Percentiles rank a stretch among this genome's conserved stretches.
Evolutionary conservation across 2,888 invertebrate species (phyloP).

Genomic region (Digitonthophagus gazella): DNA sequence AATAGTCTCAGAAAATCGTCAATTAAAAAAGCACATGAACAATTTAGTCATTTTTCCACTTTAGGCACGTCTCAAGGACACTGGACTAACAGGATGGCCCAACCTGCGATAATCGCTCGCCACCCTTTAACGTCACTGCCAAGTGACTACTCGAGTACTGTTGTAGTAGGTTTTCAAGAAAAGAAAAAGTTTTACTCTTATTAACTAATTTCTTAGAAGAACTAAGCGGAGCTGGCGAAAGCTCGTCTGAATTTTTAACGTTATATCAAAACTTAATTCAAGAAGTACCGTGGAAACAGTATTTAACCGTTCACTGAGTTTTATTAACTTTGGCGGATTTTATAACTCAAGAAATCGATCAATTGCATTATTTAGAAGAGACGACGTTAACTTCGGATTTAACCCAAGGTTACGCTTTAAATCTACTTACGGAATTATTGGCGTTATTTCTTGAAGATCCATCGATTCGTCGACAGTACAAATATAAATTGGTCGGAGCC

Average conservation of each 20-base stretch:
- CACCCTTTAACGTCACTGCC: too few species aligned
- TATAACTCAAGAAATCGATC: conserved; percentile 84
- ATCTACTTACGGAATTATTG: conserved; percentile 65
- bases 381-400: conserved; percentile 91
- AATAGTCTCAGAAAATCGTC: too few species aligned
- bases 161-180: conserved; percentile 66
- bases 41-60: too few species aligned
- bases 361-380: conserved; percentile 85
- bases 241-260: conserved; percentile 85
- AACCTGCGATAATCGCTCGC: too few species aligned
- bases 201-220: conserved; percentile 86
- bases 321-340: conserved; percentile 80
- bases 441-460: conserved; percentile 85
- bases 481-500: conserved; percentile 82
- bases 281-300: conserved; percentile 90
- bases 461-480: conserved; percentile 85
- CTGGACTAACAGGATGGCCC: too few species aligned
- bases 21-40: too few species aligned
- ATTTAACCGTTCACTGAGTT: conserved; percentile 84
- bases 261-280: conserved; percentile 83
- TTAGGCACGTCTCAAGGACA: too few species aligned
- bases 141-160: conserved; percentile 83
- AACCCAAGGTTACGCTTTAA: conserved; percentile 88
- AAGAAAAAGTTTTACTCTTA: conserved; percentile 76
- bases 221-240: conserved; percentile 84